These are phyloP conservation scores for Perodicticus potto DNA, from an alignment of 2,797 vertebrate genomes.

Conservation along the genomic window DNA sequence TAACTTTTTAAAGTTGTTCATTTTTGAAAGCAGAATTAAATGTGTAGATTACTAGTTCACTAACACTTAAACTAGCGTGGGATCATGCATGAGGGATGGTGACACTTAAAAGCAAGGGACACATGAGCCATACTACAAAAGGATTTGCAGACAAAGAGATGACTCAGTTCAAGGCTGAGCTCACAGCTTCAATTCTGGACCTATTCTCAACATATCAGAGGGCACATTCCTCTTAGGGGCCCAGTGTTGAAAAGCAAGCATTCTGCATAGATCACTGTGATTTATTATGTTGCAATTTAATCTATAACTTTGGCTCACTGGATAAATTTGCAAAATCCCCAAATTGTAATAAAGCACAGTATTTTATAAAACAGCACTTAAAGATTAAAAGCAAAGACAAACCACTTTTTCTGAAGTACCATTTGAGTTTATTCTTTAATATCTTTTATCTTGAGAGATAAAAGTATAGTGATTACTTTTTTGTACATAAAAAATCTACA, in stretches of 20 bases:
- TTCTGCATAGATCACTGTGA: neutral
- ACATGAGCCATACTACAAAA: neutral
- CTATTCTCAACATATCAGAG: neutral
- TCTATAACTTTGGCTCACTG: neutral
- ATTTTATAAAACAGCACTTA: neutral
- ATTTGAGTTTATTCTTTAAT: neutral
- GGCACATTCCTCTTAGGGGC: neutral
- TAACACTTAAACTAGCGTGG: neutral
- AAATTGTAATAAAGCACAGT: neutral
- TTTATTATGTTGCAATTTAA: conserved; percentile 20
- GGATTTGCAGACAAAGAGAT: neutral
- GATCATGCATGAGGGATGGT: neutral
- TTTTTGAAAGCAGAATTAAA: conserved; percentile 15
- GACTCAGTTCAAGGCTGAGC: neutral
- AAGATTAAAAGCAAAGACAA: conserved; percentile 43
- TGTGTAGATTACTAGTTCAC: neutral
- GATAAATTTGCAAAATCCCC: neutral
- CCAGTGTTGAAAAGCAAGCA: neutral
- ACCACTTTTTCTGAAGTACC: conserved; percentile 6
- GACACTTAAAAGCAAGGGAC: neutral
- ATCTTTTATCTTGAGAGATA: conserved; percentile 31
- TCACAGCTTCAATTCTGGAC: neutral
- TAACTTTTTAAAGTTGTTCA: neutral
- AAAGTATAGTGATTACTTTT: neutral
- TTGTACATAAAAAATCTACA: neutral